Base-by-base conservation (phyloP, 2,797 vertebrate genomes). In the Enteromius fasciolatus region DNA sequence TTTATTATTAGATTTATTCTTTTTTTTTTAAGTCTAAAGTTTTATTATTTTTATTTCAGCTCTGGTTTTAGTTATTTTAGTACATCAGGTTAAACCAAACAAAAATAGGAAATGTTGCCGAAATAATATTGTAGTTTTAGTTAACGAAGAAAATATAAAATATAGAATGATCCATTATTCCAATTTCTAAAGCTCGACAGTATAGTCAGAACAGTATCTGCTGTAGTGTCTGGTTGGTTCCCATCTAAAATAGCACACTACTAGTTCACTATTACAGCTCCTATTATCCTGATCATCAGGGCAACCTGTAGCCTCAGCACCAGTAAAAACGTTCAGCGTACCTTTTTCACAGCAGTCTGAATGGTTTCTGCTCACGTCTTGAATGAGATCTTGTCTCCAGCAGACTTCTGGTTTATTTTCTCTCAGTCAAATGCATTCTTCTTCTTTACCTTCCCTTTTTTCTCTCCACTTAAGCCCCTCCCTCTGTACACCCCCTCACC, bases 401-500 rank as follows among this genome's bases (percentile, higher is more conserved):
- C 39, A 54, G 12, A 20, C 23, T 23, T 48, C 70, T 77, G 31
- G 54, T 73, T 17, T 44, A 28, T 75, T 83, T 66, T 31, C 50
- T 82, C 72, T 66, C 39, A 17, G 80, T 81, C 84, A 86, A 77
- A 77, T 78, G 85, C 48, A 48, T 83, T 72, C 84, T 18, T 75
- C 87, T 85, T 77, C 67, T 78, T 90, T 79, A 41, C 48, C 44
- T 68, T 82, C 25, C 52, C 85, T 86, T 85, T 92, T 89, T 78
- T 46, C 66, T 78, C 86, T 81, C 76, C 23, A 70, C 84, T 81
- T 12, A 90, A 77, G 88, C 76, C 73, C 86, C 87, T 85, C 89
- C 92, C 89, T 89, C 84, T 86, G 73, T 82, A 88, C 87, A 84
- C 85, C 86, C 87, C 90, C 89, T 25, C 79, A 75, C 81, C 78